These are phyloP conservation scores for Trisateles emortualis DNA, from an alignment of 2,888 invertebrate species.

Conservation along the genomic window DNA sequence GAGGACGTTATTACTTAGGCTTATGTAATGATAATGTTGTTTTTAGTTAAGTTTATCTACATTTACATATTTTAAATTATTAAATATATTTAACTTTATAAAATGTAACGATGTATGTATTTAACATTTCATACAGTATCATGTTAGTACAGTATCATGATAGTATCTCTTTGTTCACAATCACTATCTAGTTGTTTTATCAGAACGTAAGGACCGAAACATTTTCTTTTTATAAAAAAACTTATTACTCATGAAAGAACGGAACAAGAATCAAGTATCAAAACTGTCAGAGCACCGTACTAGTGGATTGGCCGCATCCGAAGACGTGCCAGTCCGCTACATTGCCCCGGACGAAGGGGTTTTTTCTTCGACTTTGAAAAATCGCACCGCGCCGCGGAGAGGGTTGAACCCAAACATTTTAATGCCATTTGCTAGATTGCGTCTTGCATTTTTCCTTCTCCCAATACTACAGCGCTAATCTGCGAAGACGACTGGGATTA, in stretches of 20 bases:
- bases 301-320: slow-evolving; percentile 72
- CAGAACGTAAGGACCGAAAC: too few relatives aligned
- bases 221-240: too few relatives aligned
- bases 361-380: slow-evolving; percentile 85
- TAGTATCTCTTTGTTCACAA: too few relatives aligned
- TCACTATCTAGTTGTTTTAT: too few relatives aligned
- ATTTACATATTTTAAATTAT: neutral
- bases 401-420: slow-evolving; percentile 86
- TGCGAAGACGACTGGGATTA: slow-evolving; percentile 82
- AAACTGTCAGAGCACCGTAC: slow-evolving; percentile 49
- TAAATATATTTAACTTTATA: too few relatives aligned
- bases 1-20: too few relatives aligned
- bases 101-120: too few relatives aligned
- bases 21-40: too few relatives aligned
- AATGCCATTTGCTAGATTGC: slow-evolving; percentile 87
- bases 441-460: slow-evolving; percentile 83
- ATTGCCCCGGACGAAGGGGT: slow-evolving; percentile 80
- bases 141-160: too few relatives aligned
- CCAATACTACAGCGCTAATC: slow-evolving; percentile 80
- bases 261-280: slow-evolving; percentile 60
- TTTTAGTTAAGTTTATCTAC: too few relatives aligned
- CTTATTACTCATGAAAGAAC: too few relatives aligned
- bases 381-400: slow-evolving; percentile 79
- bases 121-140: too few relatives aligned
- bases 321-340: slow-evolving; percentile 85